phyloP scores from a whole-genome alignment of 2,888 invertebrate species.

The Ptilodon capucinus region DNA sequence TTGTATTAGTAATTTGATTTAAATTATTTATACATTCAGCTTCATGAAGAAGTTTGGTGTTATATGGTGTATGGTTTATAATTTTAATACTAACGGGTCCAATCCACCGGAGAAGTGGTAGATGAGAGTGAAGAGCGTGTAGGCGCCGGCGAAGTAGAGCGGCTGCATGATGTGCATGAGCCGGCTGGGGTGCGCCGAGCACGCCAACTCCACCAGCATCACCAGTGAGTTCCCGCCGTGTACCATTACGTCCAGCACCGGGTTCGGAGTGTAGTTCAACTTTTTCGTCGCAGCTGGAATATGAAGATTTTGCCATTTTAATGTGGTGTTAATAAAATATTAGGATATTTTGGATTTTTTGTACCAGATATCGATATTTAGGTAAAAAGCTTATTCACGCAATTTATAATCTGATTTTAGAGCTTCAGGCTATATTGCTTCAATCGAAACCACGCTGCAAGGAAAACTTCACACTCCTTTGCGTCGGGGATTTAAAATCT shows the following conservation, averaged over 20 bases:
- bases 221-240: conserved; percentile 87
- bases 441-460: too few species aligned
- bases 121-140: conserved; percentile 87
- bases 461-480: too few species aligned
- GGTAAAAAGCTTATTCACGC: too few species aligned
- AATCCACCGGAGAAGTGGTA: conserved; percentile 89
- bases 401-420: too few species aligned
- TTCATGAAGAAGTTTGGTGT: too few species aligned
- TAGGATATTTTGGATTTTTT: too few species aligned
- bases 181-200: conserved; percentile 88
- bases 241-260: conserved; percentile 69
- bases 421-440: too few species aligned
- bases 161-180: conserved; percentile 85
- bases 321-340: background rate
- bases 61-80: background rate
- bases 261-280: conserved; percentile 65
- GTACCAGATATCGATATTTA: too few species aligned
- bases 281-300: conserved; percentile 53
- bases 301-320: background rate
- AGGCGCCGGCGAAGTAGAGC: conserved; percentile 85
- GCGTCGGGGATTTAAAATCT: too few species aligned
- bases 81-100: conserved; percentile 81
- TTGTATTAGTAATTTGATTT: too few species aligned
- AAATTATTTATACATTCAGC: too few species aligned
- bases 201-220: conserved; percentile 88